Conservation (phyloP, 2,113 vertebrate species). For the Climacteris rufus region DNA sequence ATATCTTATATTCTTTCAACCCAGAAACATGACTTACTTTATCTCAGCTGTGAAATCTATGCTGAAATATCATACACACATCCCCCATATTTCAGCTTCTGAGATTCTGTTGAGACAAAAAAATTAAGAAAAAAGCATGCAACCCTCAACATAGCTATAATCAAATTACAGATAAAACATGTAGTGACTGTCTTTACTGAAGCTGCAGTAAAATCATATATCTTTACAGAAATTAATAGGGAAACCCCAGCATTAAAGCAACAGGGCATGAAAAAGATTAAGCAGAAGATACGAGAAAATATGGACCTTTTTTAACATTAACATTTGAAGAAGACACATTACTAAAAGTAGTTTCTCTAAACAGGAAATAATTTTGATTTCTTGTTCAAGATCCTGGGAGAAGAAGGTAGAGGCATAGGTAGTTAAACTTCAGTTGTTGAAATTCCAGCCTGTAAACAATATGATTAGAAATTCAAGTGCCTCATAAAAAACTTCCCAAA, state of each 20-base stretch:
- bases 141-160: background rate
- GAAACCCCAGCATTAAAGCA: background rate
- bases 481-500: background rate
- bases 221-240: background rate
- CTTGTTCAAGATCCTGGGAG: background rate
- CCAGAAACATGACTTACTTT: background rate
- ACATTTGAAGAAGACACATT: background rate
- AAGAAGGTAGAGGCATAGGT: background rate
- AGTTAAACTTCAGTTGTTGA: background rate
- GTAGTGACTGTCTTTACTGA: background rate
- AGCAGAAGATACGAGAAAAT: background rate
- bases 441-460: background rate
- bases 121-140: background rate
- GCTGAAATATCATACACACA: background rate
- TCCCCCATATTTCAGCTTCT: background rate
- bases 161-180: background rate
- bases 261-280: background rate
- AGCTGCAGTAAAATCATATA: background rate
- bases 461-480: background rate
- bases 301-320: fast-evolving
- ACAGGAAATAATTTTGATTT: background rate
- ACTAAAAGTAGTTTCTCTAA: background rate
- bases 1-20: background rate
- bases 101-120: background rate
- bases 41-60: background rate